Evolutionary conservation across 2,113 vertebrate species (phyloP), one percentile per base, ranked within the genome.

Genomic region (Proteles cristata): DNA sequence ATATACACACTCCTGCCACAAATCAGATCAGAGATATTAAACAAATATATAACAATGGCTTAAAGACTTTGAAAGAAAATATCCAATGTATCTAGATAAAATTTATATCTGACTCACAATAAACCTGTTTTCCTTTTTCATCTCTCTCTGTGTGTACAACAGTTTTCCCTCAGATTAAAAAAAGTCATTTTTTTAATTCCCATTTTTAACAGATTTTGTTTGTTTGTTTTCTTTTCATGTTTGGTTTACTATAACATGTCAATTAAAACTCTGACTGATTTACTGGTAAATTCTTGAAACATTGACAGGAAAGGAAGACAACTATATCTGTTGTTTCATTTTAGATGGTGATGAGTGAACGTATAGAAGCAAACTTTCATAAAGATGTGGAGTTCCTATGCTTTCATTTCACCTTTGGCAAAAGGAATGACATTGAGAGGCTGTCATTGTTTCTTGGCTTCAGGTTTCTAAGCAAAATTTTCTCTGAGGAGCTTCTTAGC

Each of bases 1-100:
- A 74, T 10, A 76, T 25, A 53, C 10, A 0, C 16, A 39, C 5
- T 17, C 55, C 1, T 8, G 10, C n/a, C 14, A 26, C 71, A 48
- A 26, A 48, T 63, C 17, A 31, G 11, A 50, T 48, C 15, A 73
- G 0, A 61, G 66, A 11, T 28, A 7, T 0, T 5, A 7, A 4
- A 5, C 31, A 61, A 66, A 65, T 73, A 71, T 9, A 0, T 0
- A 23, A 11, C 17, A n/a, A 45, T 0, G 6, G 26, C 85, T 95
- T 94, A 66, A 68, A 28, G 88, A 90, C 89, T 81, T 48, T 95
- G 17, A 73, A 76, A 28, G 11, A 84, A 96, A 92, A 90, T 19
- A 43, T 31, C 11, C 50, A 83, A 2, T 19, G 12, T 19, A 28
- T 48, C 11, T 61, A 90, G 12, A 73, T 53, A 61, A 65, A 96